These are phyloP conservation scores for Chlorops oryzae DNA, from an alignment of 1,140 invertebrate species.

Conservation along the genomic window DNA sequence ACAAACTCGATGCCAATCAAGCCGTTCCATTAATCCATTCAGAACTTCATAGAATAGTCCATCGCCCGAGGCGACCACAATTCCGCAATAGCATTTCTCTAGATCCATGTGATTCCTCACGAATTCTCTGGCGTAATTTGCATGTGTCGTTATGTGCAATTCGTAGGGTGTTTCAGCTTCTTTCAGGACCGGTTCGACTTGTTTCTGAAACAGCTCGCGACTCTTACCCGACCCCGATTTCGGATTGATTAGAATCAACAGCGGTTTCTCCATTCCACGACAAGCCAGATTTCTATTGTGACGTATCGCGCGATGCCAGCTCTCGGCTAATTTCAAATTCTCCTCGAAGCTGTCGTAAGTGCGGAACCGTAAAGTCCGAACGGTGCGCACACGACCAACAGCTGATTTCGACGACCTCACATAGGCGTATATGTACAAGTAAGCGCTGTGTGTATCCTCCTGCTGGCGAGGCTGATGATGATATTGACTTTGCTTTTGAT, in stretches of 20 bases:
- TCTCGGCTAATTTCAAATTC: constrained; percentile 72
- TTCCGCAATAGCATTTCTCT: constrained; percentile 60
- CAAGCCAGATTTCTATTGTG: constrained; percentile 18
- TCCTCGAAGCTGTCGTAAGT: constrained; percentile 74
- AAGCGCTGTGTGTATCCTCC: constrained; percentile 69
- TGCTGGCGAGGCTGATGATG: constrained; percentile 36
- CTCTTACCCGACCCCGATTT: constrained; percentile 85
- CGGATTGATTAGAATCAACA: constrained; percentile 87
- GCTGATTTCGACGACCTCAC: constrained; percentile 63
- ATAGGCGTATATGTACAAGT: constrained; percentile 82
- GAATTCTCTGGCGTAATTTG: constrained; percentile 80
- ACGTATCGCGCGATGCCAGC: constrained; percentile 61
- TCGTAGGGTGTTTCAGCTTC: constrained; percentile 84
- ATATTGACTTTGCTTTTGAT: not conserved
- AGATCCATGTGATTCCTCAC: constrained; percentile 68
- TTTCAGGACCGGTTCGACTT: constrained; percentile 73
- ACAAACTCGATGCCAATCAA: constrained; percentile 77
- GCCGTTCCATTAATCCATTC: constrained; percentile 81
- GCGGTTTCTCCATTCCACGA: constrained; percentile 12
- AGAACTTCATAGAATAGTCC: constrained; percentile 89
- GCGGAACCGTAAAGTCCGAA: constrained; percentile 71
- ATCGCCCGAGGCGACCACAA: constrained; percentile 89
- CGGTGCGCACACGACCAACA: constrained; percentile 63
- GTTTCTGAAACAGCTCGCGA: constrained; percentile 74
- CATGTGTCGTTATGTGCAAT: constrained; percentile 78